Evolutionary conservation across 2,113 vertebrate species (phyloP), one percentile per base, ranked within the genome.

Genomic region (Hemibagrus wyckioides): DNA sequence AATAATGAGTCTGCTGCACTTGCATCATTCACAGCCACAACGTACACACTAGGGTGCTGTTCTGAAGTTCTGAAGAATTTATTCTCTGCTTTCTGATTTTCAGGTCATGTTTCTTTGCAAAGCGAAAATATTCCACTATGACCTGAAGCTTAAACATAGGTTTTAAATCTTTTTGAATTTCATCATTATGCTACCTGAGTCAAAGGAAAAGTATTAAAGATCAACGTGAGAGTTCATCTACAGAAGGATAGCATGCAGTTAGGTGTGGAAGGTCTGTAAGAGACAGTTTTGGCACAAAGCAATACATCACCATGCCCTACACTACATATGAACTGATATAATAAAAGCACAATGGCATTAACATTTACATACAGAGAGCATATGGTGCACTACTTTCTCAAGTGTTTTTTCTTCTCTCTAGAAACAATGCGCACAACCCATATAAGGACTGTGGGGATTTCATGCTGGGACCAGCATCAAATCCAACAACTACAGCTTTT

Each of bases 331-430:
- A 80, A 67, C 48, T 59, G 54, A 77, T 77, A 17, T 30, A 77
- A 50, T 77, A 77, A 77, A 44, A 44, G 71, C 1, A 25, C 9
- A 48, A 52, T 10, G 19, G 52, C 63, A 73, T 76, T 36, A 30
- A 79, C 75, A 73, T 76, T 36, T 80, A 83, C 36, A n/a, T 44
- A 76, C 50, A 17, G 52, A 80, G 88, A 36, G 76, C 88, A 89
- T 87, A 90, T 87, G 73, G 56, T 89, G 73, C 25, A n/a, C 83
- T 89, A 87, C 86, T 88, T 90, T 88, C n/a, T 83, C 54, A 54
- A 69, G 36, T n/a, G 8, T 59, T 48, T 44, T 83, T 41, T 85
- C 77, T 89, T 84, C 67, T 76, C 82, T 84, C 63, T 61, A 83
- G 17, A 83, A 87, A 48, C 41, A 44, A 6, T 77, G 57, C 80